Percentiles rank a stretch among this genome's conserved stretches.
phyloP scores from a whole-genome alignment of 2,797 vertebrate species.

The Gambusia yucatana region DNA sequence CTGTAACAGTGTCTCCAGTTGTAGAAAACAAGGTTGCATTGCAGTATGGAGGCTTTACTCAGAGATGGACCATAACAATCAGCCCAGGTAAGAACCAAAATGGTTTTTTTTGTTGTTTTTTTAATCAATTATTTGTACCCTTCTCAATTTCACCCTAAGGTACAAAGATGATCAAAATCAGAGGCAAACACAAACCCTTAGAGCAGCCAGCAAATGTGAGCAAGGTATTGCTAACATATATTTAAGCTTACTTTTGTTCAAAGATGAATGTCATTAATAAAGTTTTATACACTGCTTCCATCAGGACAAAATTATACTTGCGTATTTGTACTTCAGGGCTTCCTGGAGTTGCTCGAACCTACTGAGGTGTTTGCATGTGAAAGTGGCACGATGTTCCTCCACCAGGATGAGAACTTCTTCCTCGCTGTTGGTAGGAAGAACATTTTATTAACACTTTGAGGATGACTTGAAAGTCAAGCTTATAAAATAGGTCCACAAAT shows the following conservation, averaged over 20 bases:
- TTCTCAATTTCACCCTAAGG: slow-evolving; percentile 34
- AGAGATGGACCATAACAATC: slow-evolving; percentile 63
- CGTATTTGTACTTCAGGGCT: slow-evolving; percentile 34
- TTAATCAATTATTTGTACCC: neutral
- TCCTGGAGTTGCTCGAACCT: slow-evolving; percentile 46
- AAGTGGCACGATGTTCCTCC: slow-evolving; percentile 62
- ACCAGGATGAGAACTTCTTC: slow-evolving; percentile 71
- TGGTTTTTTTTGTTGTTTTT: neutral
- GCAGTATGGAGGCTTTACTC: slow-evolving; percentile 26
- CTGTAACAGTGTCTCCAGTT: slow-evolving; percentile 52
- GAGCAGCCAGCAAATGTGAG: slow-evolving; percentile 35
- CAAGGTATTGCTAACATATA: slow-evolving; percentile 39
- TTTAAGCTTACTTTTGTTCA: neutral
- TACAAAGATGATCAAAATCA: slow-evolving; percentile 50
- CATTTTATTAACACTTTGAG: neutral
- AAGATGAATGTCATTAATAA: neutral
- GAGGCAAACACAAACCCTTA: slow-evolving; percentile 43
- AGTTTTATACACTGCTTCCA: neutral
- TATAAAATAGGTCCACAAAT: neutral
- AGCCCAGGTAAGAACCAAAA: slow-evolving; percentile 39
- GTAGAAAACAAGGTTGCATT: slow-evolving; percentile 63
- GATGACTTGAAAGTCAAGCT: neutral
- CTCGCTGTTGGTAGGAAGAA: slow-evolving; percentile 66
- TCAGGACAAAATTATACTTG: neutral
- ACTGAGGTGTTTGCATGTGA: slow-evolving; percentile 76